These are phyloP conservation scores for Nezara viridula DNA, from an alignment of 2,888 invertebrate species.

Conservation along the genomic window DNA sequence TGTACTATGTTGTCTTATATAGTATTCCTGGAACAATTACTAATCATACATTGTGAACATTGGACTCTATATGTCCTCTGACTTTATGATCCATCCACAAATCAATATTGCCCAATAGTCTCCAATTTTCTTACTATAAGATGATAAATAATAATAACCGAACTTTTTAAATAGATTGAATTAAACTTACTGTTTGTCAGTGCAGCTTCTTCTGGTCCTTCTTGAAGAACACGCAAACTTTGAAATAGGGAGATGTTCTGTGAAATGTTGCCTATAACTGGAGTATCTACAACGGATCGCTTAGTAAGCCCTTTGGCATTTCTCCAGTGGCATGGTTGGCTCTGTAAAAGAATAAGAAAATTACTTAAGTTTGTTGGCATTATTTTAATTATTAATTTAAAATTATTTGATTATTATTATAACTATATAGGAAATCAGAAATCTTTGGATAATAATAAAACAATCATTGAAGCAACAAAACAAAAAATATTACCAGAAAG, in stretches of 20 bases:
- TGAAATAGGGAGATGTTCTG: slow-evolving; percentile 94
- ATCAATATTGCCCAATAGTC: not conserved
- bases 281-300: slow-evolving; percentile 75
- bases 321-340: slow-evolving; percentile 93
- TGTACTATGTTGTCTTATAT: not conserved
- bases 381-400: not conserved
- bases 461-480: not conserved
- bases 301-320: slow-evolving; percentile 86
- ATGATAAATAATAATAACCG: no score
- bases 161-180: not conserved
- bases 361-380: not conserved
- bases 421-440: not conserved
- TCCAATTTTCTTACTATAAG: no score
- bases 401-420: not conserved
- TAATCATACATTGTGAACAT: no score
- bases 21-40: not conserved
- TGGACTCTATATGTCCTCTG: no score
- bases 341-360: slow-evolving; percentile 73
- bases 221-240: slow-evolving; percentile 87
- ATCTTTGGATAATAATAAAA: no score
- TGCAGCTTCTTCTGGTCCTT: slow-evolving; percentile 77
- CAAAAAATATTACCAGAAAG: not conserved
- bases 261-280: slow-evolving; percentile 73
- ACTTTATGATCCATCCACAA: not conserved
- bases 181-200: slow-evolving; percentile 67